Evolutionary conservation across 2,113 vertebrate genomes (phyloP).

Genomic region (Oncorhynchus mykiss): DNA sequence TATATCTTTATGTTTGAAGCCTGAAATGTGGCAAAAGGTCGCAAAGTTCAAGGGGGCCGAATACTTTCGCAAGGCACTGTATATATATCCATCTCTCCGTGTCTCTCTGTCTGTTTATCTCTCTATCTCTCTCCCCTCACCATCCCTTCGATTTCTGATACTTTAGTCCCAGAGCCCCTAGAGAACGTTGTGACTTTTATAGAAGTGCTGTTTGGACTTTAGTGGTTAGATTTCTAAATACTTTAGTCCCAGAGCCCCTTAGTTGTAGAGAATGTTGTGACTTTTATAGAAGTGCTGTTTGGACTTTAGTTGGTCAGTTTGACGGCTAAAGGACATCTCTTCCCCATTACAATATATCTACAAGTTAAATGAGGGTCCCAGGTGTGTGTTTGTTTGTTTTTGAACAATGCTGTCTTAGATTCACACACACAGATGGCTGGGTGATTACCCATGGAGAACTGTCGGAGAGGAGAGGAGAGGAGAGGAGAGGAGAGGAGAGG

Average conservation of each 20-base stretch:
- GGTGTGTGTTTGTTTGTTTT: conserved; percentile 49
- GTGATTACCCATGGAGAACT: conserved; percentile 54
- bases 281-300: not conserved
- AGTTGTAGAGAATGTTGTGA: conserved; percentile 27
- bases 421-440: conserved; percentile 61
- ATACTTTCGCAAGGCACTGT: too few species aligned
- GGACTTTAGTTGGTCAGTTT: conserved; percentile 12
- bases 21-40: too few species aligned
- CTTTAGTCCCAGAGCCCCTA: too few species aligned
- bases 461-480: conserved; percentile 39
- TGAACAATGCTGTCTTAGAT: conserved; percentile 49
- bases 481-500: not conserved
- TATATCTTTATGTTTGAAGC: too few species aligned
- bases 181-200: too few species aligned
- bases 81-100: too few species aligned
- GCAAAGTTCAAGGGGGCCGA: too few species aligned
- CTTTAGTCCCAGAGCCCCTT: not conserved
- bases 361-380: conserved; percentile 74
- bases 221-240: too few species aligned
- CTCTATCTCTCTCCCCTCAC: too few species aligned
- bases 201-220: too few species aligned
- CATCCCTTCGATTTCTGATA: too few species aligned
- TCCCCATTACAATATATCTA: conserved; percentile 68
- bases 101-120: too few species aligned
- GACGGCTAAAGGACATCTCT: conserved; percentile 53